Base-by-base conservation (phyloP, 2,888 invertebrate species). In the Drosophila mulleri region DNA sequence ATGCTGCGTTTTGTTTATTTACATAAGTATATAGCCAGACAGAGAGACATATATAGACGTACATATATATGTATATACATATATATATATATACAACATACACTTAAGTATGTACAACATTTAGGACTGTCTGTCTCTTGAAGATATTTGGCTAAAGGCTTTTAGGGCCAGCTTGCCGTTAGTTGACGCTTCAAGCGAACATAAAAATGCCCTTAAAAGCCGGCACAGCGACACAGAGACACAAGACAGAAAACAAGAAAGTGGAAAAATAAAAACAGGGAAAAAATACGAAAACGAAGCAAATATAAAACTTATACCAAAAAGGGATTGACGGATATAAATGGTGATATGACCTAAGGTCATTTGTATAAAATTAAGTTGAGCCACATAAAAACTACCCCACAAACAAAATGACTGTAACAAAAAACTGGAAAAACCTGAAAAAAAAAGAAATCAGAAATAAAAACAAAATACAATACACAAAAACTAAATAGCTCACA, bases 301-400 rank as follows among this genome's bases (percentile, higher is more conserved):
- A 88, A 87, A 88, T 83, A 84, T 87, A 88, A 84, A 84, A 84
- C 82, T 84, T 84, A 84, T 89, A 88, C 89, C 89, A 72, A 85
- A 89, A 89, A 85, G 89, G 84, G 84, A 85, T 85, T 85, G 84
- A 88, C 89, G 86, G 90, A 87, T 87, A 89, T 87, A 87, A 87
- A 87, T 89, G 90, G 87, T 86, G 88, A 88, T 88, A 88, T 87
- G 86, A 88, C 86, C 86, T 87, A 63, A 76, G 90, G 86, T 87
- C 86, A 87, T 87, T 87, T 88, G 86, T 89, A 87, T 87, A 87
- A 89, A 87, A 87, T 87, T 87, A 87, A 87, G 86, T 89, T 87
- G 86, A 83, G 86, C 90, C 83, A 79, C 89, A 89, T 85, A 85
- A 88, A 88, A 85, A 67, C 80, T 64, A 53, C 58, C 65, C 12